Conservation (phyloP, 2,797 vertebrate genomes). For the Xenops minutus region DNA sequence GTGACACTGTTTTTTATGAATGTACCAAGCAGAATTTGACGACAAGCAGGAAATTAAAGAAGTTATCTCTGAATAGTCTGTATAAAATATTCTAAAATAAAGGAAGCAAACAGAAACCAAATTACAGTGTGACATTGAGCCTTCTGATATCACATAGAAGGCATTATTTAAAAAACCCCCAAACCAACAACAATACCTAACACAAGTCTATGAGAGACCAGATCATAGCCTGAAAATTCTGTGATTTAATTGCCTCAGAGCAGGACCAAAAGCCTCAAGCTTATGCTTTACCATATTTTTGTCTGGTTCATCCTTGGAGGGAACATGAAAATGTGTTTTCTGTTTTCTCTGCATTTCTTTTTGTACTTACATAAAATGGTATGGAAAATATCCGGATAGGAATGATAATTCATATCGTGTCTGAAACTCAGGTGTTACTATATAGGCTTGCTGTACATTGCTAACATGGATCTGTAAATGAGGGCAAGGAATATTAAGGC, state of each 20-base stretch:
- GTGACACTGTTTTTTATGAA: background rate
- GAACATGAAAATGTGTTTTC: background rate
- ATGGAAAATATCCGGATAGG: background rate
- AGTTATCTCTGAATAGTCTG: slow-evolving; percentile 21
- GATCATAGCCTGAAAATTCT: background rate
- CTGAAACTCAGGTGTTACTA: background rate
- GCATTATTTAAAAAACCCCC: background rate
- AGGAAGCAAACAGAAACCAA: background rate
- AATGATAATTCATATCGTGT: background rate
- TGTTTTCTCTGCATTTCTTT: background rate
- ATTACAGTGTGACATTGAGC: background rate
- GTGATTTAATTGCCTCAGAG: background rate
- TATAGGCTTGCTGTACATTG: background rate
- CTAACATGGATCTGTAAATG: background rate
- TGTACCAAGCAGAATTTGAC: background rate
- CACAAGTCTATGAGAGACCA: fast-evolving
- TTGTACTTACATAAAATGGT: fast-evolving
- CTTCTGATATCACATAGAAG: background rate
- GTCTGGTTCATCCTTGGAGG: fast-evolving
- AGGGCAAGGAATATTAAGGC: background rate
- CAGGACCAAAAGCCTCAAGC: background rate
- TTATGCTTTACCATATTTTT: background rate
- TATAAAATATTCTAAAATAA: slow-evolving; percentile 28
- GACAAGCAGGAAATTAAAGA: slow-evolving; percentile 50
- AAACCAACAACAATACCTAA: background rate